Evolutionary conservation across 2,888 invertebrate genomes (phyloP).

Genomic region (Mesoligia furuncula): DNA sequence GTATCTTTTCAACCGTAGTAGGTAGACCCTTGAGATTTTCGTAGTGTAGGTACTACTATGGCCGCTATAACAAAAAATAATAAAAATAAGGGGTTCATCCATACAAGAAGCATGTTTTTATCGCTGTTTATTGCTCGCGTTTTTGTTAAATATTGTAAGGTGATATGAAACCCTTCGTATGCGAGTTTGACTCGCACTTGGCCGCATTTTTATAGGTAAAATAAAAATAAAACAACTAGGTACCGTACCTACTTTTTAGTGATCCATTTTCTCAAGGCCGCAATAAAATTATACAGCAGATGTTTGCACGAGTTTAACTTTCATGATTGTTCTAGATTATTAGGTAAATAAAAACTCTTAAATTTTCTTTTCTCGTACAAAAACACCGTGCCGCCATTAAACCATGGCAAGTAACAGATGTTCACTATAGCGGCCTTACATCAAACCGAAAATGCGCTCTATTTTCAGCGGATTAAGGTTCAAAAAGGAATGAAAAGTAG

Average conservation of each 20-base stretch:
- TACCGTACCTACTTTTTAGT: conserved; percentile 3
- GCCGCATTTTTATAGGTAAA: not conserved
- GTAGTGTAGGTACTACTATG: not conserved
- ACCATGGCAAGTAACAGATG: conserved; percentile 51
- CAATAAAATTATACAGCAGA: conserved; percentile 51
- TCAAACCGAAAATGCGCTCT: conserved; percentile 21
- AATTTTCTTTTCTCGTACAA: conserved; percentile 31
- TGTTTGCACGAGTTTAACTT: conserved; percentile 40
- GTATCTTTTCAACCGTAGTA: no score
- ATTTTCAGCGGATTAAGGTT: conserved; percentile 2
- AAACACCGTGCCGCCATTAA: conserved; percentile 29
- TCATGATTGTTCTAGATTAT: conserved; percentile 28
- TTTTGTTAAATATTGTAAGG: not conserved
- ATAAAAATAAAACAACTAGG: conserved; percentile 1
- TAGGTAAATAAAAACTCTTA: conserved; percentile 35
- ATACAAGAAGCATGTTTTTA: not conserved
- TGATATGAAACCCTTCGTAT: not conserved
- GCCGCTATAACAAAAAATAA: not conserved
- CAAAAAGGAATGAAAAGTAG: conserved; percentile 4
- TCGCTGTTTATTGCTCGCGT: not conserved
- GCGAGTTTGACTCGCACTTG: not conserved
- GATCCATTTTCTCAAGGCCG: not conserved
- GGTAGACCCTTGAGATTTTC: no score
- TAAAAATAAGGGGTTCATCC: not conserved
- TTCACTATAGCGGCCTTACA: not conserved